These are phyloP conservation scores for Cataglyphis cursor DNA, from an alignment of 2,888 invertebrate species.

Conservation along the genomic window DNA sequence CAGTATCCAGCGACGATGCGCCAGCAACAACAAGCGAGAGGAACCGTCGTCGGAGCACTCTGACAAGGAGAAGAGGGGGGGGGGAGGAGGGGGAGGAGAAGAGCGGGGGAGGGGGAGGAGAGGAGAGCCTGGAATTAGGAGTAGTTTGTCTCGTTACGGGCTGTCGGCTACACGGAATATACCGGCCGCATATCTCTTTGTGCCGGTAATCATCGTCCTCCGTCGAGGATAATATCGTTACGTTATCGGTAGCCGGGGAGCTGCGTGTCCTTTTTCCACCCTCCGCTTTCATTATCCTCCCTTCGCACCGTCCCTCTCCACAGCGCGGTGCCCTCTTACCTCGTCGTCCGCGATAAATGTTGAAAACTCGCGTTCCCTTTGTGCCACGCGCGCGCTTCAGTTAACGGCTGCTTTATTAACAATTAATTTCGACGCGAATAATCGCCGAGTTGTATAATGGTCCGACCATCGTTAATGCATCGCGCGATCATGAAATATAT, in stretches of 20 bases:
- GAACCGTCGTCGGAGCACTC: slow-evolving; percentile 53
- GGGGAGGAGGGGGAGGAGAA: no score
- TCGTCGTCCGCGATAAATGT: slow-evolving; percentile 41
- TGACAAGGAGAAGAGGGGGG: slow-evolving; percentile 46
- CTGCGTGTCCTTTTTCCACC: slow-evolving; percentile 38
- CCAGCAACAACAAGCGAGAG: slow-evolving; percentile 43
- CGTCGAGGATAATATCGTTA: slow-evolving; percentile 66
- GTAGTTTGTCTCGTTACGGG: slow-evolving; percentile 77
- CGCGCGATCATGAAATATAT: slow-evolving; percentile 31
- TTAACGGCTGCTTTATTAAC: slow-evolving; percentile 47
- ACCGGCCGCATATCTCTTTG: slow-evolving; percentile 66
- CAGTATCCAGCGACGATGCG: slow-evolving; percentile 59
- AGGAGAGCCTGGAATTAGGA: slow-evolving; percentile 66
- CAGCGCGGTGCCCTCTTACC: slow-evolving; percentile 7
- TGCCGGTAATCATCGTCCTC: slow-evolving; percentile 64
- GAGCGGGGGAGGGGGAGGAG: slow-evolving; percentile 4
- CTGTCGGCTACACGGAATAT: slow-evolving; percentile 53
- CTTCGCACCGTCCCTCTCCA: background rate
- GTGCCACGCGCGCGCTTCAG: slow-evolving; percentile 22
- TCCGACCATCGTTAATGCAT: slow-evolving; percentile 28
- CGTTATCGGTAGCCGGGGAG: slow-evolving; percentile 52
- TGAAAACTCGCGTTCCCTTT: slow-evolving; percentile 45
- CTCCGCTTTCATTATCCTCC: slow-evolving; percentile 38
- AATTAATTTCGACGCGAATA: slow-evolving; percentile 51
- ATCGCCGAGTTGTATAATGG: slow-evolving; percentile 49